These are phyloP conservation scores for Pogonomyrmex californicus DNA, from an alignment of 1,140 invertebrate species.

Conservation along the genomic window DNA sequence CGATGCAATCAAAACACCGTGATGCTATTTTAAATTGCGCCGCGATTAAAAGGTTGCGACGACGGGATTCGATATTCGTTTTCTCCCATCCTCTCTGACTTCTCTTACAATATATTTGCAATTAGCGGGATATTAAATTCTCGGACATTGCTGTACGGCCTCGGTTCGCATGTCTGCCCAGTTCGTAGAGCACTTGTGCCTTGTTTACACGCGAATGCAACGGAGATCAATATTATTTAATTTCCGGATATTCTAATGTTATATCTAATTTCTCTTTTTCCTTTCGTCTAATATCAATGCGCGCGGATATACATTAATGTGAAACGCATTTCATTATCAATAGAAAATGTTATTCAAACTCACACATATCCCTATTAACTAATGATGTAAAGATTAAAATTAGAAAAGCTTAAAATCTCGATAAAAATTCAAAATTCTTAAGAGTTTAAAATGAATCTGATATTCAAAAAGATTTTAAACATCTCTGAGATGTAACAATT, in stretches of 20 bases:
- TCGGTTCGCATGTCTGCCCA: constrained; percentile 9
- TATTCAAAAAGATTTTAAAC: not conserved
- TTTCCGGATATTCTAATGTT: constrained; percentile 12
- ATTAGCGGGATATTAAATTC: constrained; percentile 54
- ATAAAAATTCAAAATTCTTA: not conserved
- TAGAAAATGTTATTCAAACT: not conserved
- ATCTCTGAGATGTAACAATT: too few relatives aligned
- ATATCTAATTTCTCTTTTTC: not conserved
- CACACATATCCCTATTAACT: not conserved
- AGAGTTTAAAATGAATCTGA: not conserved
- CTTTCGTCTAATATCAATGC: not conserved
- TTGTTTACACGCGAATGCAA: not conserved
- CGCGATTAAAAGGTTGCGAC: constrained; percentile 44
- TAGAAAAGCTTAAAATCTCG: not conserved
- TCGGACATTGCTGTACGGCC: not conserved
- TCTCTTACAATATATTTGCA: constrained; percentile 55
- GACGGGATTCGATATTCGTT: constrained; percentile 38
- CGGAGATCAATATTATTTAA: constrained; percentile 45
- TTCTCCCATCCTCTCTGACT: not conserved
- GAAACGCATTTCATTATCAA: not conserved
- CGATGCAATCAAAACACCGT: constrained; percentile 39
- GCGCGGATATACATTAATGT: not conserved
- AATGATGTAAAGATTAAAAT: constrained; percentile 6
- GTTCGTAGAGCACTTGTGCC: not conserved
- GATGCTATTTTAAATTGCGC: constrained; percentile 48